Conservation (phyloP, 2,888 invertebrate genomes). For the Caradrina kadenii region DNA sequence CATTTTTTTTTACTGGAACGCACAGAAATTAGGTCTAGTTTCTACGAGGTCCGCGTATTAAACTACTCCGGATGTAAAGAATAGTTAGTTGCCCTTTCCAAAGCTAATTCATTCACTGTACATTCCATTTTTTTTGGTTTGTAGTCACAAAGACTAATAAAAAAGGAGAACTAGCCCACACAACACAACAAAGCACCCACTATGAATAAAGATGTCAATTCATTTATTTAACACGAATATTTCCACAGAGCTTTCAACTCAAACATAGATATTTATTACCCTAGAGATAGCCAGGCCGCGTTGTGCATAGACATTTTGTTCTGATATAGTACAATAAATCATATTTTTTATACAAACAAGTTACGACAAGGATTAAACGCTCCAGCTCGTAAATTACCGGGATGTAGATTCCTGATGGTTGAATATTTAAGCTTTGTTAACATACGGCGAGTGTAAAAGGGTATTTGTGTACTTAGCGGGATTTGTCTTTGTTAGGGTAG, state of each 20-base stretch:
- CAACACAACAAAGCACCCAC: conserved; percentile 1
- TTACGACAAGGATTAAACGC: conserved; percentile 54
- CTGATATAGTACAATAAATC: conserved; percentile 47
- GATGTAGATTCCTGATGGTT: conserved; percentile 27
- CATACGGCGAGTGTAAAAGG: conserved; percentile 6
- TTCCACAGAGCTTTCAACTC: conserved; percentile 28
- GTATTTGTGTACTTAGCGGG: conserved; percentile 3
- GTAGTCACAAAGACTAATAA: background rate
- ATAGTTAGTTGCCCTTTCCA: no score
- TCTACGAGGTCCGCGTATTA: no score
- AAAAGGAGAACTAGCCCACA: background rate
- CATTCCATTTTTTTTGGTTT: background rate
- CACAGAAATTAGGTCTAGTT: no score
- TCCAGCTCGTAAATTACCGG: conserved; percentile 45
- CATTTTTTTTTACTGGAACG: no score
- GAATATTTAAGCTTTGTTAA: conserved; percentile 44
- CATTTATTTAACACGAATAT: conserved; percentile 49
- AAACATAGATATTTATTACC: conserved; percentile 50
- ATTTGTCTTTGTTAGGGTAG: background rate
- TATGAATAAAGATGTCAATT: conserved; percentile 28
- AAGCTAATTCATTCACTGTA: background rate
- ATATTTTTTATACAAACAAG: conserved; percentile 58
- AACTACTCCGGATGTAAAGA: no score
- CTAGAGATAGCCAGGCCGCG: conserved; percentile 39
- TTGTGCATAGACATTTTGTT: conserved; percentile 52